Percentiles rank a stretch among this genome's conserved stretches.
phyloP scores from a whole-genome alignment of 1,140 invertebrate genomes.

The Lasaia peninsularis region DNA sequence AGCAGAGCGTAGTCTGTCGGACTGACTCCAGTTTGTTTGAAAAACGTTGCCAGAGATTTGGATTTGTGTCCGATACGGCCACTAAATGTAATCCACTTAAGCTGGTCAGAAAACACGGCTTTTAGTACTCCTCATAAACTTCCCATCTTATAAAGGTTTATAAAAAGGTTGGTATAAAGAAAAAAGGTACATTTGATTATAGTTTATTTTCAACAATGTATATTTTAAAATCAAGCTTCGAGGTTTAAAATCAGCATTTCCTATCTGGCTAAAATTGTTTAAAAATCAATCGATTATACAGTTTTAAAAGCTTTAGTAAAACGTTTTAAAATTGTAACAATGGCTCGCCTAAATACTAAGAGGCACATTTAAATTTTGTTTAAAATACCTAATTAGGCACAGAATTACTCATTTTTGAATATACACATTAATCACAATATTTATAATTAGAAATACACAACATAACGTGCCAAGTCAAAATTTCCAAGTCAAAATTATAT shows the following conservation, averaged over 20 bases:
- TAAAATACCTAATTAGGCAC: constrained; percentile 33
- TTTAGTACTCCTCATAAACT: no score
- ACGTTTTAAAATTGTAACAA: constrained; percentile 37
- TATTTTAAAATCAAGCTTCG: constrained; percentile 31
- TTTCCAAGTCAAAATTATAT: constrained; percentile 3
- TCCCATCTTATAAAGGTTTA: no score
- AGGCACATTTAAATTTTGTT: constrained; percentile 40
- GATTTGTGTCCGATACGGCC: no score
- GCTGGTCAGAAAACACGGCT: no score
- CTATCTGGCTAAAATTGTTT: constrained; percentile 30
- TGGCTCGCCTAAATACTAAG: constrained; percentile 31
- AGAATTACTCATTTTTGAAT: constrained; percentile 7
- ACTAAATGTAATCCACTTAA: no score
- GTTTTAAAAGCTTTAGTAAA: constrained; percentile 35
- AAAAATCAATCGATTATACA: constrained; percentile 32
- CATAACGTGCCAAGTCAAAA: constrained; percentile 3
- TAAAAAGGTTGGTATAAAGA: not conserved
- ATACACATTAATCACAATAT: not conserved
- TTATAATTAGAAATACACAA: not conserved
- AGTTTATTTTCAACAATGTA: constrained; percentile 35
- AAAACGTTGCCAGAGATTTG: no score
- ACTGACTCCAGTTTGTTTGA: no score
- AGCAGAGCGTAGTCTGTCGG: no score
- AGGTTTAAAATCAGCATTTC: constrained; percentile 36
- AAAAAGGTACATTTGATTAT: constrained; percentile 22